Evolutionary conservation across 1,140 invertebrate species (phyloP).

Genomic region (Anoplolepis gracilipes): DNA sequence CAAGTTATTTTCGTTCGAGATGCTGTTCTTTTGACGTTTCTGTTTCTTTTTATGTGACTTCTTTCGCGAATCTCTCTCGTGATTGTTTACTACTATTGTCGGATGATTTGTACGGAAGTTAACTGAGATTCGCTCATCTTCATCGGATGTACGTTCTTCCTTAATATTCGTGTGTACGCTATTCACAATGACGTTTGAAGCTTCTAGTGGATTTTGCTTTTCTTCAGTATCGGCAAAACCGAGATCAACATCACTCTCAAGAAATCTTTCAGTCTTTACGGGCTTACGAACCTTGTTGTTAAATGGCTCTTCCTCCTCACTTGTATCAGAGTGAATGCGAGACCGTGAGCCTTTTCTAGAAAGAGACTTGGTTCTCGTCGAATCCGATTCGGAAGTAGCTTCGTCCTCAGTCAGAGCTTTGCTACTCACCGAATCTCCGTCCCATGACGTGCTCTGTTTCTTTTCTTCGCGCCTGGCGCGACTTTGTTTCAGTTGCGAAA

Average conservation of each 20-base stretch:
- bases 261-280: conserved; percentile 84
- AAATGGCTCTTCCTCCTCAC: conserved; percentile 87
- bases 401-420: conserved; percentile 85
- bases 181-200: conserved; percentile 76
- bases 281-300: conserved; percentile 81
- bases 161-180: conserved; percentile 79
- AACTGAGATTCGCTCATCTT: conserved; percentile 80
- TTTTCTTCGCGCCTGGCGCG: conserved; percentile 94
- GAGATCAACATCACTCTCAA: conserved; percentile 87
- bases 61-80: conserved; percentile 87
- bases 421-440: conserved; percentile 92
- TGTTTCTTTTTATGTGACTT: conserved; percentile 94
- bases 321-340: conserved; percentile 88
- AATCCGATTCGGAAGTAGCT: conserved; percentile 83
- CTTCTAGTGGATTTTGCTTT: conserved; percentile 81
- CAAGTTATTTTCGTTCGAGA: conserved; percentile 87
- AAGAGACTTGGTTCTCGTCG: conserved; percentile 83
- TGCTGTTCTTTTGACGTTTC: conserved; percentile 90
- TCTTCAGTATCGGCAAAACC: conserved; percentile 86
- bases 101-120: conserved; percentile 78
- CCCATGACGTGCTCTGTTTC: conserved; percentile 94
- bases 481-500: conserved; percentile 94
- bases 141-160: conserved; percentile 84
- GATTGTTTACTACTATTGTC: conserved; percentile 79
- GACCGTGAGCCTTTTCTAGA: conserved; percentile 85